phyloP scores from a whole-genome alignment of 2,888 invertebrate species.

The Pinctada fucata region DNA sequence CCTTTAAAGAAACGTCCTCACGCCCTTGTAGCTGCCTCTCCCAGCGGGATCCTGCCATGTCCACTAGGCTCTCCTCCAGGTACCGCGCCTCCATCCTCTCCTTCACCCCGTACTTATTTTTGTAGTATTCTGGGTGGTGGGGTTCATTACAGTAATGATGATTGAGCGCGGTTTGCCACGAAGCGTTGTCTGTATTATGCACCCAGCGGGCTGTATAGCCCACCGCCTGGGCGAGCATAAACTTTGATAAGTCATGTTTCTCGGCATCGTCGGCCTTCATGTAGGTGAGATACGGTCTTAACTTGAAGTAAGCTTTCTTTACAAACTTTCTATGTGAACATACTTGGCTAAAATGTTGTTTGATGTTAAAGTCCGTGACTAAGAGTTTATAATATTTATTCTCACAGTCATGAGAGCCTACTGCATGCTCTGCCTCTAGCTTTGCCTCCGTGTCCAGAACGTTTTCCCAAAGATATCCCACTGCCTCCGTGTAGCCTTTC shows the following conservation, averaged over 20 bases:
- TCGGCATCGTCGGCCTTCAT: slow-evolving; percentile 31
- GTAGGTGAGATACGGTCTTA: slow-evolving; percentile 25
- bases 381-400: slow-evolving; percentile 35
- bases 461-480: slow-evolving; percentile 17
- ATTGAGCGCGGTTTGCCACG: slow-evolving; percentile 31
- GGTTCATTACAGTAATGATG: slow-evolving; percentile 36
- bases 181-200: slow-evolving; percentile 29
- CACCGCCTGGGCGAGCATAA: slow-evolving; percentile 32
- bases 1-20: slow-evolving; percentile 15
- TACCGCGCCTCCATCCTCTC: slow-evolving; percentile 16
- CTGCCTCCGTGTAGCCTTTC: slow-evolving; percentile 25
- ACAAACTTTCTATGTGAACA: slow-evolving; percentile 35
- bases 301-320: slow-evolving; percentile 73
- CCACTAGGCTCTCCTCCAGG: slow-evolving; percentile 38
- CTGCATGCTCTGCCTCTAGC: slow-evolving; percentile 13
- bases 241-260: slow-evolving; percentile 37
- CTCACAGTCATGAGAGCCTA: neutral
- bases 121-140: slow-evolving; percentile 36
- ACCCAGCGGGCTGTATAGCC: slow-evolving; percentile 47
- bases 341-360: slow-evolving; percentile 33
- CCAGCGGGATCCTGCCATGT: slow-evolving; percentile 39
- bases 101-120: neutral
- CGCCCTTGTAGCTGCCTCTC: slow-evolving; percentile 32
- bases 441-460: slow-evolving; percentile 10
- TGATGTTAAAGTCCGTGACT: slow-evolving; percentile 25